phyloP scores from a whole-genome alignment of 2,888 invertebrate genomes.

The Napeogenes inachia region DNA sequence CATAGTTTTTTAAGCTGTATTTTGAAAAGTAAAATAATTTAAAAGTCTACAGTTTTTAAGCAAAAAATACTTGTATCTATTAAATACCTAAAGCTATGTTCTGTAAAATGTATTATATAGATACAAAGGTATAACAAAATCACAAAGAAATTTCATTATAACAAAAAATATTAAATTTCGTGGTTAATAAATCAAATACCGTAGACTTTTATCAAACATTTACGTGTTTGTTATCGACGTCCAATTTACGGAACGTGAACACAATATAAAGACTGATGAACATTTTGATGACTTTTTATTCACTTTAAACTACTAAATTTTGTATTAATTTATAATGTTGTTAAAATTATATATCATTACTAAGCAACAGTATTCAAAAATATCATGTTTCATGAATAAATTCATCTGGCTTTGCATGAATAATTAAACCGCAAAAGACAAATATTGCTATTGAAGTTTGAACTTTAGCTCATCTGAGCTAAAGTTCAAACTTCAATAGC shows the following conservation, averaged over 20 bases:
- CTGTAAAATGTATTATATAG: background rate
- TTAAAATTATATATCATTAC: no score
- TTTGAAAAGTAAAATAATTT: no score
- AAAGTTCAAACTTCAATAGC: no score
- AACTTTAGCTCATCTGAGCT: no score
- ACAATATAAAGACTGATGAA: background rate
- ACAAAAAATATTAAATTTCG: background rate
- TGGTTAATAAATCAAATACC: background rate
- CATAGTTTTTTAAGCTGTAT: no score
- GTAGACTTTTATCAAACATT: background rate
- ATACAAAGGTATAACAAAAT: no score
- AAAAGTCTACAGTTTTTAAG: background rate
- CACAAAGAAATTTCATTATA: background rate
- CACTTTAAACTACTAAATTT: no score
- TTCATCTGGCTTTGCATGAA: constrained; percentile 15
- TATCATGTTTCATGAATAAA: background rate
- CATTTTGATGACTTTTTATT: no score
- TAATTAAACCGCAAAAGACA: constrained; percentile 18
- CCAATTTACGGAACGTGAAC: no score
- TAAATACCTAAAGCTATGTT: background rate
- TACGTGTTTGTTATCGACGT: background rate
- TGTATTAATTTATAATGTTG: no score
- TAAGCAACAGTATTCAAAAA: no score
- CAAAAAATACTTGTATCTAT: background rate
- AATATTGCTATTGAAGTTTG: constrained; percentile 11